Evolutionary conservation across 2,113 vertebrate genomes (phyloP).

Genomic region (Phoenicopterus ruber): DNA sequence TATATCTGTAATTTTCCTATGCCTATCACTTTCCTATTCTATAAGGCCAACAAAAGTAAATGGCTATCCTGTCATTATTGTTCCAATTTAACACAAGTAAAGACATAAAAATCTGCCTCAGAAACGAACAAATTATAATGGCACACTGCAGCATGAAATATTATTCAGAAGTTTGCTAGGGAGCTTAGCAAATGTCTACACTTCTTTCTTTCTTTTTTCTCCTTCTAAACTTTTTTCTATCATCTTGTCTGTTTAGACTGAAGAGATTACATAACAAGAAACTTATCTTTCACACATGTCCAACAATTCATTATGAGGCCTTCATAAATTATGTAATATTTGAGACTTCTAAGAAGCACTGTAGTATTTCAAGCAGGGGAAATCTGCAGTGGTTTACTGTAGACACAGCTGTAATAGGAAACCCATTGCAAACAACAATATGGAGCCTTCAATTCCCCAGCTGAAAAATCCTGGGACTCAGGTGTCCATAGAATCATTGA

Average conservation of each 20-base stretch:
- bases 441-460: neutral
- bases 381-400: neutral
- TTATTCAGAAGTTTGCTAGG: neutral
- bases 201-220: neutral
- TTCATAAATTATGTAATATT: neutral
- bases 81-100: neutral
- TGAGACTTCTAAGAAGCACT: neutral
- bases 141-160: neutral
- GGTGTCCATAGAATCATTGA: neutral
- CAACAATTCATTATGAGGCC: neutral
- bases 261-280: neutral
- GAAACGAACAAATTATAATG: neutral
- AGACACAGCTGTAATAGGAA: neutral
- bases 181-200: neutral
- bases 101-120: neutral
- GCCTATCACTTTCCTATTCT: neutral
- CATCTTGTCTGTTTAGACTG: neutral
- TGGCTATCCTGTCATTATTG: neutral
- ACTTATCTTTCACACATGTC: neutral
- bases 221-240: neutral
- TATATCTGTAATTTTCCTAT: neutral
- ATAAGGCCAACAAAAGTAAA: neutral
- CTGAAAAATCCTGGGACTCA: neutral
- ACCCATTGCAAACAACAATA: neutral
- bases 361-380: neutral